Conservation (phyloP, 2,113 vertebrate species). For the Carassius carassius region DNA sequence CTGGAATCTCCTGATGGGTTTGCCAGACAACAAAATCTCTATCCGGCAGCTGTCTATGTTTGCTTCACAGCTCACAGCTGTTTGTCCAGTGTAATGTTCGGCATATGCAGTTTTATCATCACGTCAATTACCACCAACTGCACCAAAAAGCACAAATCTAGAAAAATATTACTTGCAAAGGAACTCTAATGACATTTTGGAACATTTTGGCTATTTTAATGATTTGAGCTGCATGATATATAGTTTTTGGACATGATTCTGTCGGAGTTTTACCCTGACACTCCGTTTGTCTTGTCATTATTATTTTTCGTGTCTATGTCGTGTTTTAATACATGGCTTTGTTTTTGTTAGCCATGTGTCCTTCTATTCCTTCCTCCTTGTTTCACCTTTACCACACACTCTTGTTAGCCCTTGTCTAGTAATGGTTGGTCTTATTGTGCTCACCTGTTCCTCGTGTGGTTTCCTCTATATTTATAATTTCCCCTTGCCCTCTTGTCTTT, state of each 20-base stretch:
- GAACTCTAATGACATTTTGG: not conserved
- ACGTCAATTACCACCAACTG: not conserved
- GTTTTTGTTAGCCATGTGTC: too few species aligned
- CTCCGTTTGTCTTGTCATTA: too few species aligned
- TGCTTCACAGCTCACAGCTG: conserved; percentile 78
- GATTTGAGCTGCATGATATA: not conserved
- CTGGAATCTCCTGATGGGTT: conserved; percentile 61
- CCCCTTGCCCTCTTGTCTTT: too few species aligned
- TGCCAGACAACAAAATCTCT: conserved; percentile 67
- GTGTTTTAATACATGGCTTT: too few species aligned
- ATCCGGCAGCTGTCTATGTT: conserved; percentile 66
- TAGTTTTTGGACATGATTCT: not conserved
- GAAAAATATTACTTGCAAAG: not conserved
- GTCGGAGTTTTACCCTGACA: too few species aligned
- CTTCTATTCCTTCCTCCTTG: too few species aligned
- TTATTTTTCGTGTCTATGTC: too few species aligned
- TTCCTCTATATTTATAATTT: too few species aligned
- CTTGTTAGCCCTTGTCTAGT: too few species aligned
- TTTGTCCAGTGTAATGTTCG: not conserved
- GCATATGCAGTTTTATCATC: not conserved
- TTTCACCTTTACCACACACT: too few species aligned
- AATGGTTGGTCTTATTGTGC: too few species aligned
- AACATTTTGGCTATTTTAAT: not conserved
- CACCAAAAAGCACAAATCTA: not conserved
- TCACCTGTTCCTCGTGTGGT: too few species aligned